These are phyloP conservation scores for Hydrozoanthus tunicans DNA, from an alignment of 64 coral and sea anemone species.

Conservation along the genomic window DNA sequence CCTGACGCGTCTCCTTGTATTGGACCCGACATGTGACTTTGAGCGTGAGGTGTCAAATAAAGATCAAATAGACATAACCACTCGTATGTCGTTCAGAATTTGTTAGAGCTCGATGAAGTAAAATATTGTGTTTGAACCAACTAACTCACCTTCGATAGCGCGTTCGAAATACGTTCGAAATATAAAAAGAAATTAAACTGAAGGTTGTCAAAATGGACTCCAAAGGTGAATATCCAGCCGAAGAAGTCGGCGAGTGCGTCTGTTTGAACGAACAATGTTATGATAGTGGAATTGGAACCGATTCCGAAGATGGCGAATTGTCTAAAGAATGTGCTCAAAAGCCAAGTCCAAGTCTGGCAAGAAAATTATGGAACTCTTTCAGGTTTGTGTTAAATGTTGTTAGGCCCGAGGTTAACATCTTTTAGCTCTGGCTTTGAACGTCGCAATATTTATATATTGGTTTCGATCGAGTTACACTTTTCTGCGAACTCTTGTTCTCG, in stretches of 20 bases:
- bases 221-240: neutral
- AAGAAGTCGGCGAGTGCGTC: neutral
- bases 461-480: neutral
- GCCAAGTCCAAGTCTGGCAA: conserved; percentile 21
- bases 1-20: too few relatives aligned
- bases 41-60: too few relatives aligned
- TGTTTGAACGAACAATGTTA: neutral
- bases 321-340: conserved; percentile 7
- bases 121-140: too few relatives aligned
- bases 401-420: neutral
- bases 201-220: neutral
- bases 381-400: conserved; percentile 13
- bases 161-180: too few relatives aligned
- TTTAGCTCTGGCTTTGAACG: neutral
- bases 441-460: neutral
- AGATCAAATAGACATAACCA: too few relatives aligned
- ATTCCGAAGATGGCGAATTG: conserved; percentile 30
- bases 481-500: neutral
- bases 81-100: too few relatives aligned
- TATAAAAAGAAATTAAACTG: too few relatives aligned
- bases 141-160: too few relatives aligned
- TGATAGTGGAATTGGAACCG: conserved; percentile 39
- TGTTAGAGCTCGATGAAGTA: too few relatives aligned
- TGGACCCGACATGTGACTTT: too few relatives aligned
- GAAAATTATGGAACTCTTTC: conserved; percentile 38